Evolutionary conservation across 2,113 vertebrate species (phyloP).

Genomic region (Hylia prasina): DNA sequence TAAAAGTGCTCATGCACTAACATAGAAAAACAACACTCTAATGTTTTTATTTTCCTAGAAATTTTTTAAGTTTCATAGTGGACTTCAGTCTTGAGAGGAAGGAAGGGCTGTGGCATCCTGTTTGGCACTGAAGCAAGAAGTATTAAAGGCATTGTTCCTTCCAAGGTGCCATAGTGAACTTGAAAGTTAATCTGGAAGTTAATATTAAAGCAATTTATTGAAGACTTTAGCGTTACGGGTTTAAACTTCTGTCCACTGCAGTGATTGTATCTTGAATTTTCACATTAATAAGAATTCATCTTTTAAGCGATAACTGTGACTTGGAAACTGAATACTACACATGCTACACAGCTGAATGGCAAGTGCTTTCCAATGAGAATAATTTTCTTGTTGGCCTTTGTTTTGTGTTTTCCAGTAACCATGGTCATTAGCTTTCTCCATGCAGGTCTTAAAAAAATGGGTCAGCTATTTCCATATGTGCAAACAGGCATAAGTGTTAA

Average conservation of each 20-base stretch:
- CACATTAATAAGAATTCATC: not conserved
- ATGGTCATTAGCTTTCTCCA: not conserved
- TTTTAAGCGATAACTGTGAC: not conserved
- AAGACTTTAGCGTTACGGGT: accelerated
- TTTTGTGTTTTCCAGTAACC: not conserved
- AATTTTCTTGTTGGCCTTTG: not conserved
- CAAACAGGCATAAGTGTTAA: not conserved
- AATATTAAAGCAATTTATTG: not conserved
- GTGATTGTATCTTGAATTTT: not conserved
- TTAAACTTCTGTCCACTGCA: not conserved
- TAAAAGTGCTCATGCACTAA: not conserved
- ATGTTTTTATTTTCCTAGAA: not conserved
- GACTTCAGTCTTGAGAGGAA: not conserved
- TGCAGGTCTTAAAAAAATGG: not conserved
- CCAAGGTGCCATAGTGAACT: not conserved
- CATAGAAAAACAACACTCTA: not conserved
- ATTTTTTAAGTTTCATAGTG: not conserved
- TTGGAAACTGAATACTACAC: not conserved
- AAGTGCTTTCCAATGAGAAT: not conserved
- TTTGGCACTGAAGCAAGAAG: not conserved
- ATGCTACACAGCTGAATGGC: not conserved
- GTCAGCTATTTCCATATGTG: not conserved
- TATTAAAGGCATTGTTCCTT: not conserved
- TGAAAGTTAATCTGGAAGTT: not conserved
- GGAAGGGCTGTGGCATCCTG: not conserved